phyloP scores from a whole-genome alignment of 2,797 vertebrate species.

The Mormyrus hasselquistii region DNA sequence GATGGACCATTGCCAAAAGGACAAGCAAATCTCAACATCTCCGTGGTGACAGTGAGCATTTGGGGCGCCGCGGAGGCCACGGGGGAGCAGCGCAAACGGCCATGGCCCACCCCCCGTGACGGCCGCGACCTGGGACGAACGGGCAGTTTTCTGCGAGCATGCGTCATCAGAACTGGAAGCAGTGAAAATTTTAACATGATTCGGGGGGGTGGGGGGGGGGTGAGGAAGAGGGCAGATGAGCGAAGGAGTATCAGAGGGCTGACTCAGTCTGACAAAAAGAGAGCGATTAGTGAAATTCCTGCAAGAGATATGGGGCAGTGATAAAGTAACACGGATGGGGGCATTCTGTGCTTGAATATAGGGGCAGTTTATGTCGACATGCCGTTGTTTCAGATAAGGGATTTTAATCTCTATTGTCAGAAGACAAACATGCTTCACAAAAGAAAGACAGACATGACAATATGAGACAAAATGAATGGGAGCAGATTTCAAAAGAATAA shows the following conservation, averaged over 20 bases:
- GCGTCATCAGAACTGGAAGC: constrained; percentile 68
- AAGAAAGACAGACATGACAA: constrained; percentile 61
- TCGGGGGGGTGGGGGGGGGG: constrained; percentile 26
- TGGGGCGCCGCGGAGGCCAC: constrained; percentile 46
- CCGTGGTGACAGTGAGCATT: constrained; percentile 65
- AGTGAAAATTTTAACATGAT: constrained; percentile 59
- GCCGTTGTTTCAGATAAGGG: constrained; percentile 46
- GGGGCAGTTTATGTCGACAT: constrained; percentile 52
- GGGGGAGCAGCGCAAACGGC: constrained; percentile 64
- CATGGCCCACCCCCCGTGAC: constrained; percentile 62
- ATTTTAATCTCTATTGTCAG: constrained; percentile 52
- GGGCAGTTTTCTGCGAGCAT: constrained; percentile 64
- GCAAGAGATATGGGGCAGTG: constrained; percentile 39
- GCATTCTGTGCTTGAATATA: constrained; percentile 38
- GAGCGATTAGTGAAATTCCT: constrained; percentile 51
- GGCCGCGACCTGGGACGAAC: constrained; percentile 57
- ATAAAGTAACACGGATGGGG: constrained; percentile 54
- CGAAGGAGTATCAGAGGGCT: not conserved
- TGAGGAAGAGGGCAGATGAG: constrained; percentile 56
- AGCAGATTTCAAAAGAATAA: not conserved
- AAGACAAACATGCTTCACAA: constrained; percentile 58
- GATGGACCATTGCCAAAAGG: constrained; percentile 68
- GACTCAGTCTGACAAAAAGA: constrained; percentile 53
- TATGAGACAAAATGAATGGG: constrained; percentile 42
- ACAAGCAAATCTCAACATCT: constrained; percentile 61